A percentile compares a stretch with the other conserved stretches of the same genome.
These are phyloP conservation scores for Drosophila neutralis DNA, from an alignment of 2,888 invertebrate species.

Conservation along the genomic window DNA sequence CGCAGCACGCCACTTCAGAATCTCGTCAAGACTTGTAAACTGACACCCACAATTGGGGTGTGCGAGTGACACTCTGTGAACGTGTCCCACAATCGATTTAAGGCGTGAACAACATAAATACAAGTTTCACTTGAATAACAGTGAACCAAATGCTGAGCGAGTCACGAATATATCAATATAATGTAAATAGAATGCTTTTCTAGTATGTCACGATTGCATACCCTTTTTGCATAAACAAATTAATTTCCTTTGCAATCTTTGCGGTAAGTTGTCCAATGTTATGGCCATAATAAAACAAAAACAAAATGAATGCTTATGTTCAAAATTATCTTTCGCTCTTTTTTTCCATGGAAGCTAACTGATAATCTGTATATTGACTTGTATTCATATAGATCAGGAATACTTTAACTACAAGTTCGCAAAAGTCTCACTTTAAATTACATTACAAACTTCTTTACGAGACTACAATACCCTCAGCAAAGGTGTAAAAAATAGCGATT, in stretches of 20 bases:
- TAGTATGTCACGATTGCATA: background rate
- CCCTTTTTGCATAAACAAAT: background rate
- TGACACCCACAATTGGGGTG: conserved; percentile 30
- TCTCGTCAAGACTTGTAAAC: conserved; percentile 11
- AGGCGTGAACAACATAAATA: conserved; percentile 68
- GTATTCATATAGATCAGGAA: background rate
- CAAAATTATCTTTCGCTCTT: background rate
- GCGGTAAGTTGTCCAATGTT: background rate
- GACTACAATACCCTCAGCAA: background rate
- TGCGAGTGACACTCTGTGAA: conserved; percentile 37
- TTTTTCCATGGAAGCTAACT: background rate
- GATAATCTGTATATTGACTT: background rate
- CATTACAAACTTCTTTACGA: background rate
- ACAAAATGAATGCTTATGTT: background rate
- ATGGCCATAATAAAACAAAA: background rate
- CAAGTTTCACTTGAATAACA: conserved; percentile 68
- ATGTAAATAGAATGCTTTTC: background rate
- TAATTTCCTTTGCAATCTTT: background rate
- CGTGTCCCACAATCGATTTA: conserved; percentile 55
- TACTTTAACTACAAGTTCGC: background rate
- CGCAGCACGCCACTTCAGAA: conserved; percentile 41
- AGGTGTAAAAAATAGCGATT: conserved; percentile 40
- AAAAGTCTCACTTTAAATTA: background rate
- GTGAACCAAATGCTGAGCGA: conserved; percentile 28
- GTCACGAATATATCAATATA: conserved; percentile 34